Evolutionary conservation across 2,888 invertebrate genomes (phyloP).

Genomic region (Scaptomyza tumidula): DNA sequence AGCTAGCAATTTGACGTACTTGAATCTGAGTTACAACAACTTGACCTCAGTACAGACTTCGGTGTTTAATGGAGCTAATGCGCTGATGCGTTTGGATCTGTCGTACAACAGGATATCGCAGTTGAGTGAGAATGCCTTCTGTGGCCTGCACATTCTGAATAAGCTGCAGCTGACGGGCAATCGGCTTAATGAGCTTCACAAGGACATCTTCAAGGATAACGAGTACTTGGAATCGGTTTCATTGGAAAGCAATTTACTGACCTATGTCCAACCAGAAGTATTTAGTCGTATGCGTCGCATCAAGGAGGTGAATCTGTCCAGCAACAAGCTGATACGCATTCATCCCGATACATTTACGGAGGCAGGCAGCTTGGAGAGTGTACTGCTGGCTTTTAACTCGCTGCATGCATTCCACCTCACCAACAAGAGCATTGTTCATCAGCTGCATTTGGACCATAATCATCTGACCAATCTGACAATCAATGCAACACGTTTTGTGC

Average conservation of each 20-base stretch:
- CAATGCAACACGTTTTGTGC: conserved; percentile 80
- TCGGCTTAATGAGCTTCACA: conserved; percentile 69
- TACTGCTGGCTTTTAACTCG: conserved; percentile 74
- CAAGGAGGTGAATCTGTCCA: conserved; percentile 80
- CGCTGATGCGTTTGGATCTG: conserved; percentile 80
- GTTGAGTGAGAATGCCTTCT: conserved; percentile 81
- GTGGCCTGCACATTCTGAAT: conserved; percentile 79
- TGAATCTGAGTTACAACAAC: conserved; percentile 82
- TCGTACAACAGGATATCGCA: conserved; percentile 77
- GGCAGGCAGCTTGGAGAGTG: conserved; percentile 77
- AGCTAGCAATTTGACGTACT: conserved; percentile 78
- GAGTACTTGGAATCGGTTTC: conserved; percentile 77
- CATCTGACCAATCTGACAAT: conserved; percentile 74
- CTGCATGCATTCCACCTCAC: conserved; percentile 71
- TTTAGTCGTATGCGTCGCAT: conserved; percentile 81
- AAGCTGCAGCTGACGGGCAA: conserved; percentile 81
- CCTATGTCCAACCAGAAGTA: conserved; percentile 78
- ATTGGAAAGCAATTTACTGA: conserved; percentile 80
- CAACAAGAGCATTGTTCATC: conserved; percentile 76
- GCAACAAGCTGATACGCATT: conserved; percentile 75
- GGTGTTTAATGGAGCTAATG: conserved; percentile 82
- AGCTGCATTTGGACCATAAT: conserved; percentile 81
- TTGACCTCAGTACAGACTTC: conserved; percentile 82
- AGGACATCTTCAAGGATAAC: conserved; percentile 82
- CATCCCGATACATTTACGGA: conserved; percentile 81